Percentiles rank a stretch among this genome's conserved stretches.
phyloP scores from a whole-genome alignment of 2,888 invertebrate genomes.

The Phyto melanocephala region DNA sequence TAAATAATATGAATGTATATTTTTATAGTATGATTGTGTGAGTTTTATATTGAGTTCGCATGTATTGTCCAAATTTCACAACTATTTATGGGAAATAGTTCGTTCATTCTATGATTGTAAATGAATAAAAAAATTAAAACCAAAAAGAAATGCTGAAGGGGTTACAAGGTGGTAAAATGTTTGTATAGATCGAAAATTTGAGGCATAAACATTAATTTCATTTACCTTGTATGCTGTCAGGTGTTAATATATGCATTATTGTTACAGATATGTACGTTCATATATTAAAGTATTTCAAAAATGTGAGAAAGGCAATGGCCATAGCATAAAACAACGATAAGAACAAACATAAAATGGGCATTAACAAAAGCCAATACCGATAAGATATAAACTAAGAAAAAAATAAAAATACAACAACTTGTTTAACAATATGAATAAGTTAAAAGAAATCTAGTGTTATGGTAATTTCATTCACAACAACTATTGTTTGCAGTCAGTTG shows the following conservation, averaged over 20 bases:
- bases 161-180: slow-evolving; percentile 38
- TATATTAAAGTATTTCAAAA: slow-evolving; percentile 39
- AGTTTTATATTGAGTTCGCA: background rate
- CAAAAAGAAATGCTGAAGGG: slow-evolving; percentile 20
- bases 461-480: slow-evolving; percentile 14
- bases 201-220: slow-evolving; percentile 58
- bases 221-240: slow-evolving; percentile 65
- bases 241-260: slow-evolving; percentile 67
- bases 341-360: slow-evolving; percentile 19
- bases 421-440: background rate
- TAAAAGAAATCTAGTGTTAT: slow-evolving; percentile 1
- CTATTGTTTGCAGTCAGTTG: background rate
- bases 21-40: background rate
- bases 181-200: slow-evolving; percentile 14
- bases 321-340: slow-evolving; percentile 14
- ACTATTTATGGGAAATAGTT: slow-evolving; percentile 26
- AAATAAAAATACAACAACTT: background rate
- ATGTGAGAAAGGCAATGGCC: slow-evolving; percentile 30
- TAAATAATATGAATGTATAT: background rate
- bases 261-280: slow-evolving; percentile 55
- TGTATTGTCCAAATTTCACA: background rate
- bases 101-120: slow-evolving; percentile 13
- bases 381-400: background rate
- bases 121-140: background rate
- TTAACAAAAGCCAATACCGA: slow-evolving; percentile 16